Evolutionary conservation across 2,888 invertebrate species (phyloP), one percentile per base, ranked within the genome.

Genomic region (Agonopterix alstromeriana): DNA sequence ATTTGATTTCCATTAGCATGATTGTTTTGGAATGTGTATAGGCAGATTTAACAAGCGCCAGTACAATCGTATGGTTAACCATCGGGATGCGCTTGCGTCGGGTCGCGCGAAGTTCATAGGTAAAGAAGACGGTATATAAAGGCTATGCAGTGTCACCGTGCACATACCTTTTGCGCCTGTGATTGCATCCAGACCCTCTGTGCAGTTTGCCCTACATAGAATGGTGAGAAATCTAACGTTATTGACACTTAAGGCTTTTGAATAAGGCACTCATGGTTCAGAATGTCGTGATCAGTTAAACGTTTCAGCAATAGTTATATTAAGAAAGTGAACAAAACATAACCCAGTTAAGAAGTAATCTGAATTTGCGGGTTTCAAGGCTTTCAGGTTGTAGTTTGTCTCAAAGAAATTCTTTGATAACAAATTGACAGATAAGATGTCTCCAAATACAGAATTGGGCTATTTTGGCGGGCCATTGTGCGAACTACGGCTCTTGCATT

Each of bases 81-180:
- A 38, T 38, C 66, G 69, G 78, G 84, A 84, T 81, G 79, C 71
- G 67, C 76, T 53, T 55, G 62, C 73, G 57, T 57, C 66, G 65
- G 82, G 83, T 82, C 81, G 78, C 65, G 65, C 79, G 78, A 86
- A 85, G 87, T 87, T 87, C 87, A 87, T 80, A 87, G 86, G 87
- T 88, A 88, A 87, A 79, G 74, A 70, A 68, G 70, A 58, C 63
- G 69, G 77, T 87, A 86, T 88, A 88, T 87, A 88, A 88, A 78
- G 78, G 67, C 70, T 72, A 70, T 75, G 73, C 84, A 65, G 77
- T 88, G 83, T 82, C 87, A 82, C 72, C 69, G 69, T 68, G 72
- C 78, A 79, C 84, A 84, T 73, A 84, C 70, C 70, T 66, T 68
- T 72, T 69, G 63, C 68, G 75, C 61, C 63, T 63, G 76, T 77